phyloP scores from a whole-genome alignment of 2,113 vertebrate genomes.

The Phalacrocorax pelagicus region DNA sequence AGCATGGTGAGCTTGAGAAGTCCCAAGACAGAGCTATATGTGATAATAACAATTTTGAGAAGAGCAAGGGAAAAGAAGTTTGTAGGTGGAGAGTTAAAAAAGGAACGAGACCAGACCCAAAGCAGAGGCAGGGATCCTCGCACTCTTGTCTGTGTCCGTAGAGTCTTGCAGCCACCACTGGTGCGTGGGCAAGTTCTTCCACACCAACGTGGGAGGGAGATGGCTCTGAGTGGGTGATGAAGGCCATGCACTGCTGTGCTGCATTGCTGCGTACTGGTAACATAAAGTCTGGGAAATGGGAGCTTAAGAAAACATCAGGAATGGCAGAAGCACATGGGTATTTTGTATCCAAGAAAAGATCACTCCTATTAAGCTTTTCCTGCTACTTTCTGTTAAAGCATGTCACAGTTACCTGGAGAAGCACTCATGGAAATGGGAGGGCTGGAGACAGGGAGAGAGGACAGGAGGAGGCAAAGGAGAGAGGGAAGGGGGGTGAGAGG shows the following conservation, averaged over 20 bases:
- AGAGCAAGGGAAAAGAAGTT: not conserved
- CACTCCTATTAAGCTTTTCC: not conserved
- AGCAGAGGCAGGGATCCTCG: not conserved
- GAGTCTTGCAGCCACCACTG: rapidly evolving
- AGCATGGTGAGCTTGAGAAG: not conserved
- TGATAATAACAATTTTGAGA: not conserved
- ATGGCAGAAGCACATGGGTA: not conserved
- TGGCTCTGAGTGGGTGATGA: not conserved
- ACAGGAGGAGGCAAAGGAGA: not conserved
- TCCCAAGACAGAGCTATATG: not conserved
- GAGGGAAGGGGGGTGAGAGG: not conserved
- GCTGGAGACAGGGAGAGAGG: not conserved
- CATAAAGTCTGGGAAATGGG: not conserved
- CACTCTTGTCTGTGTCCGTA: not conserved
- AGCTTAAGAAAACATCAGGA: not conserved
- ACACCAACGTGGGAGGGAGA: not conserved
- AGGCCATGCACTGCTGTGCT: not conserved
- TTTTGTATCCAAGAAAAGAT: not conserved
- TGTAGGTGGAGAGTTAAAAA: not conserved
- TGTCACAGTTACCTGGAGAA: not conserved
- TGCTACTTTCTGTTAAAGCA: not conserved
- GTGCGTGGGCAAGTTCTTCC: not conserved
- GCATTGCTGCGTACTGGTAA: not conserved
- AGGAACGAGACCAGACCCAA: not conserved
- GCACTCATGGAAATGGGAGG: not conserved